These are phyloP conservation scores for Perca flavescens DNA, from an alignment of 2,113 vertebrate species.

Conservation along the genomic window DNA sequence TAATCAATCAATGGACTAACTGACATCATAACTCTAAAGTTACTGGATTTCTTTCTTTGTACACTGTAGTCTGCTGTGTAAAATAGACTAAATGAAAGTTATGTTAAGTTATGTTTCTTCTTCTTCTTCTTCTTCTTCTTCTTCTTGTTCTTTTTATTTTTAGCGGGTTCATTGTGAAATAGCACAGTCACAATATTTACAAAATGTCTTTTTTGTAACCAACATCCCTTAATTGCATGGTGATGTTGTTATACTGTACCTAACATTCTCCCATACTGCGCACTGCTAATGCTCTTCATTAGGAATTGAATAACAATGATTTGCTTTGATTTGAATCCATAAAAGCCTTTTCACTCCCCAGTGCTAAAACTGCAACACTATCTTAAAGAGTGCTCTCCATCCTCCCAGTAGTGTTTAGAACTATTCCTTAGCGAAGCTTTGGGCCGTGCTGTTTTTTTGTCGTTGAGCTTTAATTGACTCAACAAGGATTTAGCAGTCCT, in stretches of 20 bases:
- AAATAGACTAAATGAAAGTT: background rate
- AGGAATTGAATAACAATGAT: slow-evolving; percentile 15
- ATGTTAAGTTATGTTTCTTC: no score
- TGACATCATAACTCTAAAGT: background rate
- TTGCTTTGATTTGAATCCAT: slow-evolving; percentile 47
- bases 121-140: no score
- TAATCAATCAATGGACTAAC: background rate
- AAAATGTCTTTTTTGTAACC: background rate
- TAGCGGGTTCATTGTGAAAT: background rate
- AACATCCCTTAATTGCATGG: background rate
- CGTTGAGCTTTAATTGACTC: slow-evolving; percentile 76
- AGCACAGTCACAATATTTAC: background rate
- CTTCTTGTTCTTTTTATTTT: background rate
- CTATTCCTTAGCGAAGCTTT: slow-evolving; percentile 45
- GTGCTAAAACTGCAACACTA: slow-evolving; percentile 8
- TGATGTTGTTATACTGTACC: background rate
- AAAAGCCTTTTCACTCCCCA: slow-evolving; percentile 28
- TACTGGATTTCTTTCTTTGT: background rate
- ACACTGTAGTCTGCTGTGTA: background rate
- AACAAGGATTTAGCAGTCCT: slow-evolving; percentile 73
- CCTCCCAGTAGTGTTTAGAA: slow-evolving; percentile 34
- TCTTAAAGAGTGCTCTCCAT: slow-evolving; percentile 33
- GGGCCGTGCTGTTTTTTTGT: slow-evolving; percentile 47
- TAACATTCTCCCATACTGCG: background rate
- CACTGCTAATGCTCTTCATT: background rate